These are phyloP conservation scores for Sialis fuliginosa DNA, from an alignment of 2,888 invertebrate genomes.

Conservation along the genomic window DNA sequence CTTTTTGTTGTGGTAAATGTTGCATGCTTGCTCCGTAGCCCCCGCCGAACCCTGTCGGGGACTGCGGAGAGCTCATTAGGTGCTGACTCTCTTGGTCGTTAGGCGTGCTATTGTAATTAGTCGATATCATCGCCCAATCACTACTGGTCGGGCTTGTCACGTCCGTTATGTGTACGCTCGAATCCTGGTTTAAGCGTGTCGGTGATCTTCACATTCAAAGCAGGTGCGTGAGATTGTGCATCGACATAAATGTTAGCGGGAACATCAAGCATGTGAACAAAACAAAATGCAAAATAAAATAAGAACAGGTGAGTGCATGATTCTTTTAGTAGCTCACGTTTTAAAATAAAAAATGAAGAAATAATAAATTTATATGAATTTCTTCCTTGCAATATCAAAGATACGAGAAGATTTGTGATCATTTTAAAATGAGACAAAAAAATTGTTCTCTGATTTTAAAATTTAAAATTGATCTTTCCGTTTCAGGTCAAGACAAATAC, in stretches of 20 bases:
- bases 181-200: conserved; percentile 25
- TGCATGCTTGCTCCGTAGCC: conserved; percentile 20
- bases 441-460: too few species aligned
- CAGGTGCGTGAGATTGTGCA: neutral
- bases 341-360: too few species aligned
- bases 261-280: too few species aligned
- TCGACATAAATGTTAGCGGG: neutral
- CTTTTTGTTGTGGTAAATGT: conserved; percentile 25
- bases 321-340: neutral
- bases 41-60: conserved; percentile 2
- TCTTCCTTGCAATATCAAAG: too few species aligned
- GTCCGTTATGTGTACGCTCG: conserved; percentile 30
- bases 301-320: too few species aligned
- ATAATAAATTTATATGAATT: too few species aligned
- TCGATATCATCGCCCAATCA: conserved; percentile 27
- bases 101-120: conserved; percentile 18
- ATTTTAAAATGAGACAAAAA: too few species aligned
- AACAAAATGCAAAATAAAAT: too few species aligned
- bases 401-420: too few species aligned
- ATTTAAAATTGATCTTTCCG: too few species aligned
- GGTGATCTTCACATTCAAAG: conserved; percentile 25
- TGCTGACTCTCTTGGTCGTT: neutral
- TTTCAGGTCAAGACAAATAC: too few species aligned
- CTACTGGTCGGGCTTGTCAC: conserved; percentile 29
- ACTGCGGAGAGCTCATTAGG: too few species aligned